Base-by-base conservation (phyloP, 2,797 vertebrate genomes). In the Hippocampus kuda region DNA sequence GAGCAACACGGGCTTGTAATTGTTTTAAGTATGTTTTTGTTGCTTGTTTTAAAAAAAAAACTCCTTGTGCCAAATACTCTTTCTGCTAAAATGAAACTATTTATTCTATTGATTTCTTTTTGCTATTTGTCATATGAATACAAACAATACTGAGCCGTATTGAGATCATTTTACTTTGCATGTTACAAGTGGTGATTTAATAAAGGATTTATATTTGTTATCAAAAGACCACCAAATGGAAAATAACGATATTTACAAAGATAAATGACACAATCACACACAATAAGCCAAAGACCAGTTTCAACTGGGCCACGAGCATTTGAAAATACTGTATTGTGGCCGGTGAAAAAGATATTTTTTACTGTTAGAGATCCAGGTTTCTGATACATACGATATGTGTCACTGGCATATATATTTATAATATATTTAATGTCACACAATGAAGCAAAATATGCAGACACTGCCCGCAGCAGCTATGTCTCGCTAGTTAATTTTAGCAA, bases 151-250 rank as follows among this genome's bases (percentile, higher is more conserved):
- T 44, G 56, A 79, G 68, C n/a, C 65, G 41, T 68, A 18, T 60
- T 44, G 68, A 75, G 62, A 79, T 80, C 6, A 26, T 84, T 88
- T 90, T 87, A 87, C 88, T 89, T 82, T 81, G 86, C 82, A 84
- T 84, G 80, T 81, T 81, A 78, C 75, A 78, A 72, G 68, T 63
- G 70, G 74, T 78, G 63, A 70, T 76, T 86, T 71, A 86, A 87
- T 87, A 85, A 88, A 86, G 74, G 79, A 79, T 85, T 83, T 84
- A 79, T 88, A 88, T 88, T 86, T 88, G 77, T 86, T 81, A 85
- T 80, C 74, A 71, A 85, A 74, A 76, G 30, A 18, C 10, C 63
- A 64, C 62, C 41, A 46, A 64, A 64, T 64, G 41, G 62, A 26
- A 64, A 64, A 59, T 13, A 59, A 27, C 13, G 9, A 9, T 63